phyloP scores from a whole-genome alignment of 2,888 invertebrate species.

The Tachina grossa region DNA sequence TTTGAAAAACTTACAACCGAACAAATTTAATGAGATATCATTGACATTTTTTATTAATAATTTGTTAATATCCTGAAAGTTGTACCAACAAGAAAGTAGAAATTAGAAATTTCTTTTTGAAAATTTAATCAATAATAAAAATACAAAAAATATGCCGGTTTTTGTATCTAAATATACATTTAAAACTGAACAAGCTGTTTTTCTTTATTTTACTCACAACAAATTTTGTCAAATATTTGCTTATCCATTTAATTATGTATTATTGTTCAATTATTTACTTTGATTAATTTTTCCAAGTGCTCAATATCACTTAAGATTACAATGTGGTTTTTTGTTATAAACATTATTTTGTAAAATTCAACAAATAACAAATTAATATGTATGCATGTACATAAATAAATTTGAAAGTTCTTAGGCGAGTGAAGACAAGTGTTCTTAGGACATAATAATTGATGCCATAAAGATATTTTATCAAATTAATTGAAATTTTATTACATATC shows the following conservation, averaged over 20 bases:
- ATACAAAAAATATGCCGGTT: too few relatives aligned
- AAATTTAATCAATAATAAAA: too few relatives aligned
- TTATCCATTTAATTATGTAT: neutral
- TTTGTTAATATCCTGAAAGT: neutral
- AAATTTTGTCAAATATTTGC: too few relatives aligned
- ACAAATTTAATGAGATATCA: neutral
- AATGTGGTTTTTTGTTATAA: neutral
- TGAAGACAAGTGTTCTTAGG: constrained; percentile 1
- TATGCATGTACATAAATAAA: neutral
- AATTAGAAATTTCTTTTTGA: neutral
- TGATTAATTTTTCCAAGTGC: neutral
- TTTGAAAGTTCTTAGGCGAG: neutral
- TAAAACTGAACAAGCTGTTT: neutral
- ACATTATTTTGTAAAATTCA: constrained; percentile 41
- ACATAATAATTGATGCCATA: neutral
- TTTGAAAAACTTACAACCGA: too few relatives aligned
- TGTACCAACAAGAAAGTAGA: neutral
- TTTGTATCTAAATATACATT: neutral
- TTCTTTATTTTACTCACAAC: too few relatives aligned
- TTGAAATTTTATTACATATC: constrained; percentile 44
- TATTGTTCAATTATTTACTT: neutral
- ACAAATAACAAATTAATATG: neutral
- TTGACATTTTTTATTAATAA: too few relatives aligned
- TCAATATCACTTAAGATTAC: neutral
- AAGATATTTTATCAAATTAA: constrained; percentile 61